Evolutionary conservation across 2,797 vertebrate species (phyloP), one percentile per base, ranked within the genome.

Genomic region (Tokudaia tokunoshimensis): DNA sequence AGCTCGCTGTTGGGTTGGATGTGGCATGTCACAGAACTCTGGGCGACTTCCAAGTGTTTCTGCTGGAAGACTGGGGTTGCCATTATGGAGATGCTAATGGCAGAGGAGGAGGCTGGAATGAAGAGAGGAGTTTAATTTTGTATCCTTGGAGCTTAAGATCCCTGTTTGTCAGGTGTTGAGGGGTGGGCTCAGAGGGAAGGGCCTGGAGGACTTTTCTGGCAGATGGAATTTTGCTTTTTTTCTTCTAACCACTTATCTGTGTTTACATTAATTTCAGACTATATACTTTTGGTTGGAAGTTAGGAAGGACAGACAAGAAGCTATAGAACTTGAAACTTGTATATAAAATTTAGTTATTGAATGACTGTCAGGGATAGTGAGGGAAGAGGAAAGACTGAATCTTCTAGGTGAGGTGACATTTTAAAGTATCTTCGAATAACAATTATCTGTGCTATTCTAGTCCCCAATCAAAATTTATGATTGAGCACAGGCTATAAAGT

Each of bases 391-490:
- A 89, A 96, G 79, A 94, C 94, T 81, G 76, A 94, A 75, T 97
- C 91, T 92, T 96, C 47, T 95, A 57, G 52, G 41, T 96, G 92
- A 96, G 83, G 95, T 97, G 97, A 97, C 96, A 97, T 97, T 97
- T 96, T 89, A 91, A 94, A 95, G 82, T 96, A n/a, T 86, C 83
- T 97, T 94, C 92, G 83, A 96, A 96, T 95, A 97, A 89, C 91
- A 97, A 50, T 98, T 97, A 93, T 85, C 91, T 97, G 91, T 96
- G 94, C 94, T 97, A 90, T 97, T 97, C 96, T 97, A 81, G 96
- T 95, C 91, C 75, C 86, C 95, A 95, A 94, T 97, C 96, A 97
- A 95, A 98, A 97, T 97, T 97, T 97, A 96, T 98, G 92, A 97
- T 97, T 97, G 92, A 96, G 93, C 92, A 91, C 94, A 97, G 85